Conservation (phyloP, 2,797 vertebrate genomes). For the Columba guinea region DNA sequence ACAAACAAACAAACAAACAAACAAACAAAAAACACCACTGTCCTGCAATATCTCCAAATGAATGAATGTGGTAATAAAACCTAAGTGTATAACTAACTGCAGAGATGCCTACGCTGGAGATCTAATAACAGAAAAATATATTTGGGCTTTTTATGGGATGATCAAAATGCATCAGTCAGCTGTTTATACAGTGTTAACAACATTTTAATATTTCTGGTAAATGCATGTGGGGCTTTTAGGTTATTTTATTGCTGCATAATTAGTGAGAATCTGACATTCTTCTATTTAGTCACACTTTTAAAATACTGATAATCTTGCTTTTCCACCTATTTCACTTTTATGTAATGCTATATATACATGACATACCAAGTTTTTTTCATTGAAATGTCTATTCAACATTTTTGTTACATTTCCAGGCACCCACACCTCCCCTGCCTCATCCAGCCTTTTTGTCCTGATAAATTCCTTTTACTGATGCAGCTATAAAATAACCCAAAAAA, state of each 20-base stretch:
- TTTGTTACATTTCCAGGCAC: neutral
- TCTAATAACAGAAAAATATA: neutral
- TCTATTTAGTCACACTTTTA: neutral
- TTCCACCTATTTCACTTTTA: neutral
- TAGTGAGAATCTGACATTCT: neutral
- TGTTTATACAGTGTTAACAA: neutral
- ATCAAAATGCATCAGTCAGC: neutral
- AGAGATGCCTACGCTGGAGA: neutral
- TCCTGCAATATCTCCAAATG: neutral
- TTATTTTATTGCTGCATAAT: neutral
- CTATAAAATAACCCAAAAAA: neutral
- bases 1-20: neutral
- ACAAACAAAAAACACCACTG: no score
- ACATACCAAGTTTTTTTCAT: neutral
- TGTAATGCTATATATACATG: neutral
- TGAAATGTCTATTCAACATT: neutral
- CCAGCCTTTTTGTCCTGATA: neutral
- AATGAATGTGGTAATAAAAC: neutral
- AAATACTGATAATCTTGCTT: neutral
- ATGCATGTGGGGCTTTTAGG: rapidly evolving
- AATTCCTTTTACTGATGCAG: neutral
- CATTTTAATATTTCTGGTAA: neutral
- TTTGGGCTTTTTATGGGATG: neutral
- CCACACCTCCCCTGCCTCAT: neutral
- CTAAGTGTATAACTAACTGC: neutral